These are phyloP conservation scores for Cygnus olor DNA, from an alignment of 2,797 vertebrate species.

Conservation along the genomic window DNA sequence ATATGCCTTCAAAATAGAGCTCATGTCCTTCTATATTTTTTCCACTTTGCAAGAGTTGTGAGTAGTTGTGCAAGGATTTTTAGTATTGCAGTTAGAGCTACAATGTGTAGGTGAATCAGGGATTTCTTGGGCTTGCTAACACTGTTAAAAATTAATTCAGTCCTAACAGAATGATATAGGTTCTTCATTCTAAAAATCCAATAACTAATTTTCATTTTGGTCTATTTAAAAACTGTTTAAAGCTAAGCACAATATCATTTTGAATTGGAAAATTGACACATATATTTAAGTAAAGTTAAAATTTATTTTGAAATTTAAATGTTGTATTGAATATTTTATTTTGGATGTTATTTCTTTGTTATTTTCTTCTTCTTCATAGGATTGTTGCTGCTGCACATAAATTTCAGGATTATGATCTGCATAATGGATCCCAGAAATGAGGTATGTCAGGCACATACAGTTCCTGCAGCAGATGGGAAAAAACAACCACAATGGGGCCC, in stretches of 20 bases:
- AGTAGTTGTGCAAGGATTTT: not conserved
- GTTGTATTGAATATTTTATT: not conserved
- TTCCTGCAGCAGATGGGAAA: not conserved
- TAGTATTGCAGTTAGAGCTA: not conserved
- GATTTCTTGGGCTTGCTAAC: not conserved
- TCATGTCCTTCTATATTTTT: not conserved
- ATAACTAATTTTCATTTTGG: not conserved
- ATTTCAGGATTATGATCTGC: not conserved
- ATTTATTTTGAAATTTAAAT: not conserved
- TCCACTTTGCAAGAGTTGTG: fast-evolving
- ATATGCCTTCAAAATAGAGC: fast-evolving
- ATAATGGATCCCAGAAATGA: not conserved
- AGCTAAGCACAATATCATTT: not conserved
- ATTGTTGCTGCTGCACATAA: not conserved
- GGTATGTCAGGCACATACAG: not conserved
- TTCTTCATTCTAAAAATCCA: not conserved
- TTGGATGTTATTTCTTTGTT: not conserved
- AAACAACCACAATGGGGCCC: not conserved
- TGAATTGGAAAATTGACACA: not conserved
- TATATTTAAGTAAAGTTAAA: not conserved
- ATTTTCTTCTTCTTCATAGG: not conserved
- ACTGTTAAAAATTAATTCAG: not conserved
- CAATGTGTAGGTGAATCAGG: not conserved
- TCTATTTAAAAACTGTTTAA: not conserved
- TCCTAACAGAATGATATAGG: not conserved